A percentile compares a stretch with the other conserved stretches of the same genome.
These are phyloP conservation scores for Porites lobata DNA, from an alignment of 92 coral and sea anemone genomes.

Conservation along the genomic window DNA sequence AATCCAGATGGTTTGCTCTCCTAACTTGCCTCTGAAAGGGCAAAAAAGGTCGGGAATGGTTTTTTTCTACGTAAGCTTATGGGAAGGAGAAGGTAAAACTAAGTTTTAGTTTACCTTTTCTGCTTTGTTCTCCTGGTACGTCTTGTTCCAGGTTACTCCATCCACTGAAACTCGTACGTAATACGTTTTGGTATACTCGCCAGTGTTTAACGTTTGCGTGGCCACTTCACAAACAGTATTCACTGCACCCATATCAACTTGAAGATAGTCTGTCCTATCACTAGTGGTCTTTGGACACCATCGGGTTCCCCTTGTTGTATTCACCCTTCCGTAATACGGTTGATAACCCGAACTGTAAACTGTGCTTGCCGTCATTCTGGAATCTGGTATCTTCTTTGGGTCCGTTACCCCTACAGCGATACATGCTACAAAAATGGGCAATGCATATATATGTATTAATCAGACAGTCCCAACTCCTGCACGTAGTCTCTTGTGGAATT, in stretches of 20 bases:
- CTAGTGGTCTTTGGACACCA: too few species aligned
- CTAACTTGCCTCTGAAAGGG: too few species aligned
- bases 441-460: background rate
- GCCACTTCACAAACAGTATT: too few species aligned
- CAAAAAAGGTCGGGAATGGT: too few species aligned
- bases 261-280: too few species aligned
- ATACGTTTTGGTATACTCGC: background rate
- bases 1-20: too few species aligned
- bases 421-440: background rate
- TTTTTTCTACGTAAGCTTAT: too few species aligned
- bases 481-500: too few species aligned
- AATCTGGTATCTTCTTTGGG: background rate
- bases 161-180: background rate
- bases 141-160: constrained; percentile 3
- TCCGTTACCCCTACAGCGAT: background rate
- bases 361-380: constrained; percentile 9
- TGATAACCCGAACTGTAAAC: background rate
- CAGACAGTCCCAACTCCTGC: too few species aligned
- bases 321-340: background rate
- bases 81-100: too few species aligned
- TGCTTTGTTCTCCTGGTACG: background rate
- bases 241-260: too few species aligned
- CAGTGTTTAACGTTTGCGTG: background rate
- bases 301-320: too few species aligned
- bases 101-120: background rate